Base-by-base conservation (phyloP, 2,888 invertebrate genomes). In the Ochlodes sylvanus region DNA sequence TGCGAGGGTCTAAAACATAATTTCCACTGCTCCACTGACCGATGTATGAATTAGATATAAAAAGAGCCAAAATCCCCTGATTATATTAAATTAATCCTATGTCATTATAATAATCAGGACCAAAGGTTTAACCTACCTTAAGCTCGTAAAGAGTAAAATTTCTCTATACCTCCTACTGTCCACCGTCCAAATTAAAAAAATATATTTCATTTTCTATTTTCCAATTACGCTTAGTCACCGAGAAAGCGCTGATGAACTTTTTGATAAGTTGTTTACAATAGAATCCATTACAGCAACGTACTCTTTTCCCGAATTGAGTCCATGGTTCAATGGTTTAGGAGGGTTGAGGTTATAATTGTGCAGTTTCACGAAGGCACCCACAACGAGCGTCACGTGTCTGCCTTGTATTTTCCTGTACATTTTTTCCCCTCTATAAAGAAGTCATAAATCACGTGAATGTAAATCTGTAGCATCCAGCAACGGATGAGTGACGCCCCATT, bases 401-500 rank as follows among this genome's bases (percentile, higher is more conserved):
- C 81, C 77, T 80, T 79, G 75, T 84, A 83, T 86, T 87, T 87
- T 79, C 80, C 79, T 87, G 87, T 89, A 86, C 78, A 88, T 88
- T 88, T 87, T 88, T 87, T 86, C 86, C 89, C 88, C 89, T 89
- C 83, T 87, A 92, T 92, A 89, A 92, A 92, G 90, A 88, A 90
- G 89, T 88, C 91, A 91, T 93, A 92, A 92, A 93, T 93, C 92
- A 92, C 85, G 76, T 76, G 88, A 84, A 92, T 92, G 92, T 92
- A 93, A 92, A 92, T 93, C 92, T 92, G 91, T 88, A 90, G 84
- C 89, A 89, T 88, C 89, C 89, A 90, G 86, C 82, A 83, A 81
- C 84, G 88, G 88, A 84, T 92, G 93, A 93, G 87, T 93, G 92
- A 92, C 92, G 86, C 84, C 82, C 92, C 92, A 92, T 93, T 93